phyloP scores from a whole-genome alignment of 2,797 vertebrate genomes.

The Lepilemur septentrionalis region DNA sequence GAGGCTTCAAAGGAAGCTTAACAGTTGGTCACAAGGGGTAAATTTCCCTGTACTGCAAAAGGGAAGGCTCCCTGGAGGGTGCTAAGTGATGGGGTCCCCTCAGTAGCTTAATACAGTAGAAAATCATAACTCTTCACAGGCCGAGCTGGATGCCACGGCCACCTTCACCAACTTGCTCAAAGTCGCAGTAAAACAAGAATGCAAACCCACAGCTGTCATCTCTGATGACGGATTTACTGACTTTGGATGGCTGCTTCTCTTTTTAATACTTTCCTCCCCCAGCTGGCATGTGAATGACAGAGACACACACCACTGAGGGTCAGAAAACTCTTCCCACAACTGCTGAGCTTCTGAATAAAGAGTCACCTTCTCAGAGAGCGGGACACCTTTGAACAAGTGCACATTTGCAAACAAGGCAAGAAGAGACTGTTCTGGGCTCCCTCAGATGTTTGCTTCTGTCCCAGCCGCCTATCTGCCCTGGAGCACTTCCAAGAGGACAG shows the following conservation, averaged over 20 bases:
- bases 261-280: slow-evolving; percentile 58
- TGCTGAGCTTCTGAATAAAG: slow-evolving; percentile 11
- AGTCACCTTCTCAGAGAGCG: slow-evolving; percentile 40
- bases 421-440: background rate
- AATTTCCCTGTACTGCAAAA: slow-evolving; percentile 77
- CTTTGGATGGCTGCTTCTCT: slow-evolving; percentile 53
- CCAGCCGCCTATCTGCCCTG: background rate
- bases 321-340: slow-evolving; percentile 15
- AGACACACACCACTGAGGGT: background rate
- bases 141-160: slow-evolving; percentile 39
- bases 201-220: slow-evolving; percentile 61
- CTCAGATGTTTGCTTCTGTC: background rate
- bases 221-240: slow-evolving; percentile 69
- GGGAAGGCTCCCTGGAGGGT: slow-evolving; percentile 71
- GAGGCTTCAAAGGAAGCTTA: slow-evolving; percentile 79
- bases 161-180: slow-evolving; percentile 73
- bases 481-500: background rate
- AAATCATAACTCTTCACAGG: slow-evolving; percentile 62
- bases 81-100: slow-evolving; percentile 70
- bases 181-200: slow-evolving; percentile 77
- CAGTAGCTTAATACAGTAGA: slow-evolving; percentile 51
- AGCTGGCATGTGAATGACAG: slow-evolving; percentile 33
- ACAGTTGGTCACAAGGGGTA: slow-evolving; percentile 77
- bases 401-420: background rate
- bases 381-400: background rate